Evolutionary conservation across 2,113 vertebrate genomes (phyloP).

Genomic region (Tachuris rubrigastra): DNA sequence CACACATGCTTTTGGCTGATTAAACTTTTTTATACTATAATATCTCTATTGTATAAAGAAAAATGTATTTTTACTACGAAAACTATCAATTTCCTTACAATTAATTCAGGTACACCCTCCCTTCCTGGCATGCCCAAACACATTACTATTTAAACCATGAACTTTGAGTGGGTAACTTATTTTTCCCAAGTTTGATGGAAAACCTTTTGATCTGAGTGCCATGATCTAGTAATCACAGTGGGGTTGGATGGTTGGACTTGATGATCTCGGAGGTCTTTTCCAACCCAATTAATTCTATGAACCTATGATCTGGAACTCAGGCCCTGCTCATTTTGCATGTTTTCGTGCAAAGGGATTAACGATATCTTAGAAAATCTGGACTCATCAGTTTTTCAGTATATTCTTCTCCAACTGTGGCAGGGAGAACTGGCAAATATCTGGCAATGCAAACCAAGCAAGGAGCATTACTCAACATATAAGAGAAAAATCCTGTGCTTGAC

Average conservation of each 20-base stretch:
- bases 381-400: background rate
- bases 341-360: background rate
- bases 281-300: too few relatives aligned
- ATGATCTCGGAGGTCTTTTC: too few relatives aligned
- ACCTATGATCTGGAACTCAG: background rate
- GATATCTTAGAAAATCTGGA: background rate
- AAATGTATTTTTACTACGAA: background rate
- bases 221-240: too few relatives aligned
- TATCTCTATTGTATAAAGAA: background rate
- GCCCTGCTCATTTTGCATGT: background rate
- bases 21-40: background rate
- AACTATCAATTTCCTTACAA: background rate
- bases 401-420: background rate
- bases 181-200: background rate
- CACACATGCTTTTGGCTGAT: background rate
- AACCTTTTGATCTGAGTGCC: background rate
- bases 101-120: background rate
- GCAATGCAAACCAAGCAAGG: background rate
- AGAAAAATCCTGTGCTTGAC: background rate
- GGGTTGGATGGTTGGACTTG: too few relatives aligned
- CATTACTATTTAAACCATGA: background rate
- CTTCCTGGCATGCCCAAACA: background rate
- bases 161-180: background rate
- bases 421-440: background rate
- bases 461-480: background rate